Base-by-base conservation (phyloP, 2,113 vertebrate genomes). In the Erythrolamprus reginae region DNA sequence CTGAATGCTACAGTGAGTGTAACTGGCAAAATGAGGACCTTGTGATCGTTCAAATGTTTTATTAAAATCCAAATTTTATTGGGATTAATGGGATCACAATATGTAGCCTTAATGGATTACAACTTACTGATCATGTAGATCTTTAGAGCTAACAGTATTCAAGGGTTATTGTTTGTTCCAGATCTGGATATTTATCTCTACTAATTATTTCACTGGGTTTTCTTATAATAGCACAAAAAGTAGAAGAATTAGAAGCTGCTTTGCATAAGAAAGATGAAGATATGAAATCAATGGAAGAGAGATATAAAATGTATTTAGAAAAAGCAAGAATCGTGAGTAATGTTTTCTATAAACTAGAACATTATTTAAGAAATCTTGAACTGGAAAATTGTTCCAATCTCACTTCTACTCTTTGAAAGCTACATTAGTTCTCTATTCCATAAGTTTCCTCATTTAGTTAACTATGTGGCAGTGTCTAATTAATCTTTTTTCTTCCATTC, bases 221-320 rank as follows among this genome's bases (percentile, higher is more conserved):
- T 84, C 45, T 50, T 21, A 24, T 88, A 89, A 95, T 77, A 99
- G 99, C 97, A 42, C 96, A 98, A 96, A 98, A 98, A 94, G 95
- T 99, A 92, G 98, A 96, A 87, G 98, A 99, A 94, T 97, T 99
- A 94, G 98, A 98, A 96, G 98, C 98, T 56, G 98, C 99, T 92
- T 97, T 99, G 93, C 98, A 98, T 93, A 99, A 99, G 96, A 99
- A 99, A 92, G 99, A 99, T 87, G 99, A 99, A 23, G 99, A 99
- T 96, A 99, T 99, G 99, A 98, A 97, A 96, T 98, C 98, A 15
- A 99, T 99, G 99, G 99, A 99, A 93, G 99, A 99, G 93, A 97
- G 99, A 95, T 99, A 99, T 21, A 99, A 99, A 95, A 98, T 99
- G 98, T 99, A 99, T 95, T 97, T 99, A 94, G 99, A 99, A 94